phyloP scores from a whole-genome alignment of 2,113 vertebrate species.

The Bos indicus region DNA sequence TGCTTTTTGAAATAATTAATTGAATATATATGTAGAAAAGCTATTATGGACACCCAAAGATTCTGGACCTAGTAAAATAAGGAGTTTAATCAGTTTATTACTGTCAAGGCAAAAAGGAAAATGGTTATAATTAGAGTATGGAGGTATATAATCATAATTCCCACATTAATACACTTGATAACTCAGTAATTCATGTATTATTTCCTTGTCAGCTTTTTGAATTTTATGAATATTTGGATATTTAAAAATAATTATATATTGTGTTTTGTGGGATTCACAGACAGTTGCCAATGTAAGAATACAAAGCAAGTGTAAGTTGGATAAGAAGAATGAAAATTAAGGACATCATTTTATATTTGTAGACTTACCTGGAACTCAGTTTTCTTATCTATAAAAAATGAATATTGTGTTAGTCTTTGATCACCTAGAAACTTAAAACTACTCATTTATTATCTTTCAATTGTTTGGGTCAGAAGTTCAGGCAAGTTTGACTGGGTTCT shows the following conservation, averaged over 20 bases:
- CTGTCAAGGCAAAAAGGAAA: not conserved
- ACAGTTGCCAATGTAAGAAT: not conserved
- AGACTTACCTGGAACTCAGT: not conserved
- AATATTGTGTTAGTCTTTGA: not conserved
- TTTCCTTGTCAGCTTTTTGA: not conserved
- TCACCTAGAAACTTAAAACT: not conserved
- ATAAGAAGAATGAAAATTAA: not conserved
- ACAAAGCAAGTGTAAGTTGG: not conserved
- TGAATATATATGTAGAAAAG: not conserved
- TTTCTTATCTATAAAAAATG: not conserved
- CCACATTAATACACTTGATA: not conserved
- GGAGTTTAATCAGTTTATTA: not conserved
- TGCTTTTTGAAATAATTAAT: slow-evolving; percentile 16
- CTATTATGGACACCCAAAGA: not conserved
- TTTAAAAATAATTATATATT: not conserved
- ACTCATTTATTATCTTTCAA: not conserved
- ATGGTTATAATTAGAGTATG: not conserved
- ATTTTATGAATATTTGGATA: not conserved
- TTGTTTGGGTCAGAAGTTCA: not conserved
- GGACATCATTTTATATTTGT: not conserved
- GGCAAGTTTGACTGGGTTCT: not conserved
- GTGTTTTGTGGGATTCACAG: not conserved
- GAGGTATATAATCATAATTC: not conserved
- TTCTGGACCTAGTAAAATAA: not conserved
- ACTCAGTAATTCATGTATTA: not conserved